phyloP scores from a whole-genome alignment of 2,113 vertebrate species.

The Ptilonorhynchus violaceus region DNA sequence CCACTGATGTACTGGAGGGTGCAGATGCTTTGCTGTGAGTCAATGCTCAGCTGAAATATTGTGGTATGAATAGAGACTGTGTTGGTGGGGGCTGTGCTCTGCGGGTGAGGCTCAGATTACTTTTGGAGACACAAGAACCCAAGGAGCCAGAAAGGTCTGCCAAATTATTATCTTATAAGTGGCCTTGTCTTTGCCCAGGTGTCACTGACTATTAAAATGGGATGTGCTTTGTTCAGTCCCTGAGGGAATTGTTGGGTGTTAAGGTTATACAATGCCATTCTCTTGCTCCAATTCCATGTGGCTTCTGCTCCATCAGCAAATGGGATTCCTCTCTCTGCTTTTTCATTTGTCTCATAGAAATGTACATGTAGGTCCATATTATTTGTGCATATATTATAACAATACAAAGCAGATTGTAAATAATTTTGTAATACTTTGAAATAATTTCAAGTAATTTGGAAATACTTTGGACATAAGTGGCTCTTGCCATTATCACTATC shows the following conservation, averaged over 20 bases:
- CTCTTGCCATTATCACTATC: not conserved
- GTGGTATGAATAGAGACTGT: not conserved
- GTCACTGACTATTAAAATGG: not conserved
- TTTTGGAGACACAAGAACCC: not conserved
- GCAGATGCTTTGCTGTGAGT: not conserved
- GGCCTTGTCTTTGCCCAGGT: not conserved
- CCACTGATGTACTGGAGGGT: not conserved
- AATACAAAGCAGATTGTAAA: not conserved
- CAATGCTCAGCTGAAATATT: not conserved
- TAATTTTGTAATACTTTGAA: not conserved
- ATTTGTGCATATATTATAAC: not conserved
- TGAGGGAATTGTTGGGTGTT: not conserved
- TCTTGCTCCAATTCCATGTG: not conserved
- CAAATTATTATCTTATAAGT: not conserved
- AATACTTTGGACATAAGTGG: not conserved
- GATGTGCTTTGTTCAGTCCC: not conserved
- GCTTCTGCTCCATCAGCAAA: not conserved
- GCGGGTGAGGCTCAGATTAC: not conserved
- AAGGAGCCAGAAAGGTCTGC: not conserved
- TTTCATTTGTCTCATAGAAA: not conserved
- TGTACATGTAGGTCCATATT: not conserved
- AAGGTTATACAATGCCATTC: fast-evolving
- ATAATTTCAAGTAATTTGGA: not conserved
- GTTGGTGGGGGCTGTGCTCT: not conserved
- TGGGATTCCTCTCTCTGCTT: not conserved